phyloP scores from a whole-genome alignment of 2,797 vertebrate species.

The Gallinago solitaria region DNA sequence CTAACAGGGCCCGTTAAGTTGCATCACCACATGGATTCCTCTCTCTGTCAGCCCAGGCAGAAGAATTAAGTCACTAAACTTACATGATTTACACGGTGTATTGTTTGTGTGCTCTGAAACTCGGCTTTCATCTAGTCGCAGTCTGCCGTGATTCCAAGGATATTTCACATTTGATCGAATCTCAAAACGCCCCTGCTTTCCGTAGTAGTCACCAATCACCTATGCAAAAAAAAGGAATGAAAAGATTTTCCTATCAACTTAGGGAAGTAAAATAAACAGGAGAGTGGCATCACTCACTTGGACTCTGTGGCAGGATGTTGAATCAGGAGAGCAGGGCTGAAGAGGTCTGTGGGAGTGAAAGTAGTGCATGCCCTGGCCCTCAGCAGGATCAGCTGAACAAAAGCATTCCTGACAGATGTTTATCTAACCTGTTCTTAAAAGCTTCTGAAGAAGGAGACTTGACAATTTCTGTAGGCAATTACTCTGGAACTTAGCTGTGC shows the following conservation, averaged over 20 bases:
- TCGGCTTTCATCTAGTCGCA: constrained; percentile 74
- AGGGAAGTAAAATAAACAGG: neutral
- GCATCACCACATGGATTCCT: neutral
- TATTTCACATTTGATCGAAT: constrained; percentile 83
- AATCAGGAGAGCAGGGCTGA: neutral
- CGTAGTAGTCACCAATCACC: constrained; percentile 94
- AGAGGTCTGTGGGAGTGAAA: neutral
- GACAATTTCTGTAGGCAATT: neutral
- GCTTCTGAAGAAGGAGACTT: neutral
- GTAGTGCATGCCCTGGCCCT: neutral
- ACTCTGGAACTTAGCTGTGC: neutral
- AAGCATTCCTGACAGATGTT: constrained; percentile 23
- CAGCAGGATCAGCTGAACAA: neutral
- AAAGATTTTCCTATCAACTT: neutral
- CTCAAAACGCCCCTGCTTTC: constrained; percentile 88
- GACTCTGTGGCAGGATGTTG: neutral
- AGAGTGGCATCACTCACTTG: neutral
- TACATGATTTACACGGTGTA: constrained; percentile 83
- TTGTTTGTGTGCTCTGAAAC: constrained; percentile 72
- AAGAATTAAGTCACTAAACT: constrained; percentile 65
- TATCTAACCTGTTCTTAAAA: constrained; percentile 5
- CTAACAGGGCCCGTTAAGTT: neutral
- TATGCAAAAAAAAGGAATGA: constrained; percentile 55
- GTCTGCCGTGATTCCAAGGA: constrained; percentile 83
- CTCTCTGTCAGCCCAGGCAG: neutral